Percentiles rank a stretch among this genome's conserved stretches.
Evolutionary conservation across 2,113 vertebrate genomes (phyloP).

Genomic region (Passer domesticus): DNA sequence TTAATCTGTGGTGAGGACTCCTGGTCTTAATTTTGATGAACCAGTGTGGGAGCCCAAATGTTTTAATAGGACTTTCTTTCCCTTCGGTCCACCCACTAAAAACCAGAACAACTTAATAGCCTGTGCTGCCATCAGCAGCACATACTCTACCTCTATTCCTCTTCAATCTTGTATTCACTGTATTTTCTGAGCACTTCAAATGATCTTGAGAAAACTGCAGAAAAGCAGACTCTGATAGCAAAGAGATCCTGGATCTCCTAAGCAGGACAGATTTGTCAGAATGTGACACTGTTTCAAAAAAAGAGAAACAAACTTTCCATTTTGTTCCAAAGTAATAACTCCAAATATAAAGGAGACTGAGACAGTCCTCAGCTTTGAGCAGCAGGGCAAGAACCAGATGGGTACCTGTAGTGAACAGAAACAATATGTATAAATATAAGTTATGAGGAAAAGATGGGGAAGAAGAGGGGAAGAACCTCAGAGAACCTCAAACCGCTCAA

Average conservation of each 20-base stretch:
- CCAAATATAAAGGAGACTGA: background rate
- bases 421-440: background rate
- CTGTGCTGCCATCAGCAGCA: background rate
- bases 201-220: background rate
- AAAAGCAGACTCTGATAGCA: background rate
- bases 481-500: background rate
- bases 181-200: background rate
- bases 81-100: background rate
- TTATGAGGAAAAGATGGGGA: background rate
- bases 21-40: background rate
- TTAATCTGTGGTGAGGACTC: background rate
- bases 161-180: background rate
- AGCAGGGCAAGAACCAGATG: background rate
- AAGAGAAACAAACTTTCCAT: background rate
- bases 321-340: background rate
- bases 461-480: background rate
- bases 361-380: background rate
- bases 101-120: background rate
- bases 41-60: background rate
- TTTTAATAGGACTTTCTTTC: background rate
- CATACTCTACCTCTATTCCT: background rate
- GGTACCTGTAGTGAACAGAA: background rate
- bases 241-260: background rate
- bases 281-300: background rate
- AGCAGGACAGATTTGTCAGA: background rate